Base-by-base conservation (phyloP, 2,113 vertebrate species). In the Steatornis caripensis region DNA sequence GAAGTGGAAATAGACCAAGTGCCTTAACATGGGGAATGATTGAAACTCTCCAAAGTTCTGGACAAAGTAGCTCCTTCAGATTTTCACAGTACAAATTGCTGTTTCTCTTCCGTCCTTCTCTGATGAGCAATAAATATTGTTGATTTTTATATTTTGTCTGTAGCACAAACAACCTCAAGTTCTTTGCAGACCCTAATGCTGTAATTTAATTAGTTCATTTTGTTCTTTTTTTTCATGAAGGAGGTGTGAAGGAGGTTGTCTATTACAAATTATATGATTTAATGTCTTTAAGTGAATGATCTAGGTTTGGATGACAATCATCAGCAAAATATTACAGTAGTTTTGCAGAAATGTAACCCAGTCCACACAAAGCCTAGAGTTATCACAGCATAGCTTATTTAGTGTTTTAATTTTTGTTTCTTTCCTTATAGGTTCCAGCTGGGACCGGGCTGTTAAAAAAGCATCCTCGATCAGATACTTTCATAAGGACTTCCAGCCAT, bases 401-500 rank as follows among this genome's bases (percentile, higher is more conserved):
- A 70, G 27, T 4, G 9, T 71, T 83, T 54, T 84, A 22, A 36
- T 61, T 46, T 74, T 57, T 46, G 39, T 91, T 60, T 87, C 37
- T 39, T 86, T 80, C 32, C 53, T 90, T 71, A 18, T 84, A 99
- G 99, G 99, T 99, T 92, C 99, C 99, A 76, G 96, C 98, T 48
- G 99, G 99, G 61, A 97, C 97, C 51, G 98, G 97, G 27, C 97
- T 97, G 21, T 91, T 96, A 27, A 97, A 95, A 72, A 93, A 97
- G 5, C 96, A 91, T 83, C 95, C 96, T 96, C 93, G 24, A 46
- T 98, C 98, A 89, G 87, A 97, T 4, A 57, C 43, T 75, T 99
- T 99, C 91, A 96, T 99, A 96, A 98, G 98, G 58, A 99, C 99
- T n/a, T 95, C 97, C 41, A 99, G 98, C 84, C 99, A 99, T 85